Conservation (phyloP, 92 coral and sea anemone species). For the Zoanthus gigantus region DNA sequence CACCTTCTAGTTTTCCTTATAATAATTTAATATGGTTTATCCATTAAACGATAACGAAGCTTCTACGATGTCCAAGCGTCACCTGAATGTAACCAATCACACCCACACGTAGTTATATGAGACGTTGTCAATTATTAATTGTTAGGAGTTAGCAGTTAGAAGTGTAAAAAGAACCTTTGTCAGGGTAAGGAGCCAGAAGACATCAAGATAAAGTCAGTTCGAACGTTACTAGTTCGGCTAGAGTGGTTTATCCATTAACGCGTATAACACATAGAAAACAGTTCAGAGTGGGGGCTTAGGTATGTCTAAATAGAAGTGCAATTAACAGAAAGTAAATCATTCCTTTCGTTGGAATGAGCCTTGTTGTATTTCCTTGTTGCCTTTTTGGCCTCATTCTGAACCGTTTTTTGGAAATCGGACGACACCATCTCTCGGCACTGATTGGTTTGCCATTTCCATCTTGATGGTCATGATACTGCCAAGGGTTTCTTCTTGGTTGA, state of each 20-base stretch:
- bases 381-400: too few relatives aligned
- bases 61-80: slow-evolving; percentile 1
- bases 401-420: too few relatives aligned
- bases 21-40: too few relatives aligned
- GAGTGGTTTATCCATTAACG: not conserved
- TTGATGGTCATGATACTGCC: too few relatives aligned
- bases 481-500: too few relatives aligned
- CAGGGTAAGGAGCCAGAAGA: not conserved
- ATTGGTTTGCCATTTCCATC: too few relatives aligned
- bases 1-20: too few relatives aligned
- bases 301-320: too few relatives aligned
- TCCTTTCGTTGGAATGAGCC: too few relatives aligned
- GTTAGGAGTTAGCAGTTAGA: not conserved
- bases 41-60: not conserved
- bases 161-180: not conserved
- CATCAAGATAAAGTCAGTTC: not conserved
- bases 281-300: not conserved
- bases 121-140: not conserved
- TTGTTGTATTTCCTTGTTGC: too few relatives aligned
- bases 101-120: not conserved
- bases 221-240: not conserved
- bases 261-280: not conserved
- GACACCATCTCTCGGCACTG: too few relatives aligned
- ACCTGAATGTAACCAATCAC: not conserved
- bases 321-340: too few relatives aligned